Evolutionary conservation across 2,888 invertebrate genomes (phyloP).

Genomic region (Stegana nigrithorax): DNA sequence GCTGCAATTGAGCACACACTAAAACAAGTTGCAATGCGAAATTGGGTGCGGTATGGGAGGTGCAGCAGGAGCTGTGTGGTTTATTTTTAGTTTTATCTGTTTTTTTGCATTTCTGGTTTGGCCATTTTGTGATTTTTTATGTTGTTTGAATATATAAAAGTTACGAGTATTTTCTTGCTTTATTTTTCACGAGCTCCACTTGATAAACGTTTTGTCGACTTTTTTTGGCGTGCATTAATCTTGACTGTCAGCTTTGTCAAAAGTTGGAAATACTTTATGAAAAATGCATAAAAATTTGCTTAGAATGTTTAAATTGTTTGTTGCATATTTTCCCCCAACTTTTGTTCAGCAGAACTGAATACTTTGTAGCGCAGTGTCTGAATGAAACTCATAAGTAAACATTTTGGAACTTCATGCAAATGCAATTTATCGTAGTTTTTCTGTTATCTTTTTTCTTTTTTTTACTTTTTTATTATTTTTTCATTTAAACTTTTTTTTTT

Average conservation of each 20-base stretch:
- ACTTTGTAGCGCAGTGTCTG: background rate
- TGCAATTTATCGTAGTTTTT: slow-evolving; percentile 28
- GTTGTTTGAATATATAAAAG: background rate
- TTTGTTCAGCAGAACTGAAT: background rate
- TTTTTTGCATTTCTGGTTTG: too few relatives aligned
- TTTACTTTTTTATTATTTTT: too few relatives aligned
- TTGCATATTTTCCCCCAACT: background rate
- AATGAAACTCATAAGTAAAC: too few relatives aligned
- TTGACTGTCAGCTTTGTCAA: background rate
- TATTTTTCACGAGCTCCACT: background rate
- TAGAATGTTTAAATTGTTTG: background rate
- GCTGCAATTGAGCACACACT: background rate
- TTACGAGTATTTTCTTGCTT: background rate
- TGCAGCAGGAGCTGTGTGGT: too few relatives aligned
- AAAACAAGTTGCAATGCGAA: background rate
- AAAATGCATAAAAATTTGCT: background rate
- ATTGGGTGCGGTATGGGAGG: background rate
- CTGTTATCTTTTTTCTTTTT: slow-evolving; percentile 4
- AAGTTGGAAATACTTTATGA: too few relatives aligned
- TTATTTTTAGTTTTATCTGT: too few relatives aligned
- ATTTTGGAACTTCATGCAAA: slow-evolving; percentile 35
- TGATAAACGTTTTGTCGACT: background rate
- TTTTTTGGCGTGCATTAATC: slow-evolving; percentile 5
- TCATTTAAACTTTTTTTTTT: background rate
- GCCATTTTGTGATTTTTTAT: background rate